Evolutionary conservation across 2,797 vertebrate genomes (phyloP).

Genomic region (Scomberomorus guttatus): DNA sequence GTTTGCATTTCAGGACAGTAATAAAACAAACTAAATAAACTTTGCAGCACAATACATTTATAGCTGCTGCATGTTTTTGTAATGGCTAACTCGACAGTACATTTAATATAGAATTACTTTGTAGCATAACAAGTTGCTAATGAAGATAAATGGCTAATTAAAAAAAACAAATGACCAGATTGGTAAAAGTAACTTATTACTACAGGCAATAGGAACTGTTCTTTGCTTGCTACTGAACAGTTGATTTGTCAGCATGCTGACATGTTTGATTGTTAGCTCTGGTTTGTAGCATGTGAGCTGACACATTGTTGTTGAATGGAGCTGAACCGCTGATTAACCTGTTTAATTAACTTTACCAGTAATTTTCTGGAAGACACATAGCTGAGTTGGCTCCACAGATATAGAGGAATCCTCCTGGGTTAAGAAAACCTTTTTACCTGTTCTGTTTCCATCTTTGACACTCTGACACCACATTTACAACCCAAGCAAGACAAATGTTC

Average conservation of each 20-base stretch:
- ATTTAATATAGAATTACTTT: not conserved
- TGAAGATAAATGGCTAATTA: not conserved
- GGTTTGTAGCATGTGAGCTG: not conserved
- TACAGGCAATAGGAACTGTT: not conserved
- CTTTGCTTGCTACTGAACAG: not conserved
- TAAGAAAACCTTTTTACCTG: not conserved
- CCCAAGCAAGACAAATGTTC: not conserved
- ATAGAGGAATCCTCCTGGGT: not conserved
- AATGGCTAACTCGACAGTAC: not conserved
- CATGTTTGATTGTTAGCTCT: conserved; percentile 5
- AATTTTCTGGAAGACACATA: not conserved
- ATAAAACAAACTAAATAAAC: not conserved
- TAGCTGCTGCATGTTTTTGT: conserved; percentile 14
- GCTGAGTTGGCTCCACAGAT: not conserved
- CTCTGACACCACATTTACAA: not conserved
- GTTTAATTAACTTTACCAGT: not conserved
- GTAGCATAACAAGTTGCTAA: not conserved
- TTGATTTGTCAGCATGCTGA: not conserved
- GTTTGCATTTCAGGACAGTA: not conserved
- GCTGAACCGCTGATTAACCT: not conserved
- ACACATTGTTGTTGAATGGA: not conserved
- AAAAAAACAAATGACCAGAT: not conserved
- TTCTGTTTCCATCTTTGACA: not conserved
- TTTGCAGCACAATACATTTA: not conserved
- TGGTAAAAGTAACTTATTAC: not conserved